A percentile compares a stretch with the other conserved stretches of the same genome.
These are phyloP conservation scores for Drosophila prostipennis DNA, from an alignment of 2,888 invertebrate species.

Conservation along the genomic window DNA sequence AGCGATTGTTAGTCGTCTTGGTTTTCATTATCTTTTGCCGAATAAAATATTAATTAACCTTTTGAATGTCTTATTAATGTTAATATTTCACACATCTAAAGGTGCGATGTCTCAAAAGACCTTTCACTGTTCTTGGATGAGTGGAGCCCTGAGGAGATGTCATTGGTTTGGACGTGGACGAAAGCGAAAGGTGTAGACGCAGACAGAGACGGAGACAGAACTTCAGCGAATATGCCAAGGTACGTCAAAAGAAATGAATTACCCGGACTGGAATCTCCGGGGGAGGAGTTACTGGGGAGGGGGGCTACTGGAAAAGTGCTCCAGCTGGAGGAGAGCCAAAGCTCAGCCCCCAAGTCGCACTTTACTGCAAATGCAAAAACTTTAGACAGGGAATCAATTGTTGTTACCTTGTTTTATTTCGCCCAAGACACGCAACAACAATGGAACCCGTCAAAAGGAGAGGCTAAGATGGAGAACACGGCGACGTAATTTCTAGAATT, in stretches of 20 bases:
- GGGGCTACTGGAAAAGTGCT: conserved; percentile 40
- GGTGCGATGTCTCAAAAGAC: not conserved
- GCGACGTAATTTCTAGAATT: not conserved
- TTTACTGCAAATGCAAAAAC: conserved; percentile 75
- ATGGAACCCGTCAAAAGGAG: conserved; percentile 14
- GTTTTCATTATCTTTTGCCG: no score
- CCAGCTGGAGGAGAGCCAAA: conserved; percentile 41
- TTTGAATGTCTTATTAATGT: no score
- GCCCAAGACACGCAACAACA: conserved; percentile 79
- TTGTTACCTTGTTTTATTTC: conserved; percentile 78
- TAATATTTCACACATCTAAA: not conserved
- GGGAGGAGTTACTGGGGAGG: not conserved
- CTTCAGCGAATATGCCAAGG: conserved; percentile 65
- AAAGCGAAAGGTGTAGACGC: conserved; percentile 49
- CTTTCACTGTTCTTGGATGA: conserved; percentile 25
- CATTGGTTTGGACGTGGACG: conserved; percentile 40
- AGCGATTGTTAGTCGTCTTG: no score
- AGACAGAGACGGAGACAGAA: conserved; percentile 58
- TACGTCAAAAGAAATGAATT: conserved; percentile 77
- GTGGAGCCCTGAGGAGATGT: conserved; percentile 40
- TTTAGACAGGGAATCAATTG: conserved; percentile 83
- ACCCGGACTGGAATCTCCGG: conserved; percentile 23
- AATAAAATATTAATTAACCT: no score
- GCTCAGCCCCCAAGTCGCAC: conserved; percentile 55
- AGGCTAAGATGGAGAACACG: conserved; percentile 36